A percentile compares a stretch with the other conserved stretches of the same genome.
Conservation (phyloP, 1,140 invertebrate species). For the Drosophila athabasca region DNA sequence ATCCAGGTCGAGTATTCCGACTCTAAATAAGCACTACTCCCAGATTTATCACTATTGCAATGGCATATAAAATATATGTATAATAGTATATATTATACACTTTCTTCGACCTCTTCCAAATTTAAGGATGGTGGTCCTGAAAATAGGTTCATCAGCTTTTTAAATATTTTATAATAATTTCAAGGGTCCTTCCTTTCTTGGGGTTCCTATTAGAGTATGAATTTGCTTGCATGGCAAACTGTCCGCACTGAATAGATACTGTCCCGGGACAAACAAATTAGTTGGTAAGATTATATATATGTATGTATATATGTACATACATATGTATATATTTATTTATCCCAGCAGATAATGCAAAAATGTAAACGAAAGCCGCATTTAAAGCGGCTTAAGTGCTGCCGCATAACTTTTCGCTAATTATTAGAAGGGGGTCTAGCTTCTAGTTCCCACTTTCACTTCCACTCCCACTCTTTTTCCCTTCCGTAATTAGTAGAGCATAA, state of each 20-base stretch:
- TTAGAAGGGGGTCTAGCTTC: background rate
- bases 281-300: constrained; percentile 58
- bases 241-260: background rate
- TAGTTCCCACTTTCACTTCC: too few relatives aligned
- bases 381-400: constrained; percentile 68
- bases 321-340: constrained; percentile 15
- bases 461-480: background rate
- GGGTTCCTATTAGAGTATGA: too few relatives aligned
- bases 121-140: constrained; percentile 7
- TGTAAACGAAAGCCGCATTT: constrained; percentile 73
- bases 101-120: background rate
- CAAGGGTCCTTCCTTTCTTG: too few relatives aligned
- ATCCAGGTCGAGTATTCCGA: too few relatives aligned
- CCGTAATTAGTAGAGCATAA: constrained; percentile 46
- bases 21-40: too few relatives aligned
- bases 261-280: constrained; percentile 52
- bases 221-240: constrained; percentile 9
- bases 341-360: constrained; percentile 27
- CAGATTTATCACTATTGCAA: background rate
- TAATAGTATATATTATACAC: too few relatives aligned
- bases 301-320: too few relatives aligned
- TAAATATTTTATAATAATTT: background rate
- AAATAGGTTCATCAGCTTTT: constrained; percentile 7
- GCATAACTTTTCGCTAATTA: constrained; percentile 32
- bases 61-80: too few relatives aligned